Evolutionary conservation across 1,140 invertebrate species (phyloP), one percentile per base, ranked within the genome.

Genomic region (Drusus annulatus): DNA sequence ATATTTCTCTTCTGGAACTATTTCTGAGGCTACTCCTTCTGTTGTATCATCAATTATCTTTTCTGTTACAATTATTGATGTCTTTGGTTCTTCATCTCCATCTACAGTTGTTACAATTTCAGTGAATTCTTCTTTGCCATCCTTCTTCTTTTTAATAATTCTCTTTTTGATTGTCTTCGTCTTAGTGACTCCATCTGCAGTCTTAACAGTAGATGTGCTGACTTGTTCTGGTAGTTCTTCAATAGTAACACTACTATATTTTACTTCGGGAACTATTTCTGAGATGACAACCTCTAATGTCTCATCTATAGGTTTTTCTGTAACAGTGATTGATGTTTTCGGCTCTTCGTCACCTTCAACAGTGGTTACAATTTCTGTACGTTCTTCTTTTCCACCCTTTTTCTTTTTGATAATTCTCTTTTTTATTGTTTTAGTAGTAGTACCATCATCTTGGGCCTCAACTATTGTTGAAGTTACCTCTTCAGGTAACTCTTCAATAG

Each of bases 401-500:
- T 74, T 52, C 52, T 74, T 74, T 25, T 54, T 54, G 1, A 74
- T 54, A 16, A 54, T 17, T 74, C 69, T 21, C 50, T 74, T 74
- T 56, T 74, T 74, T 82, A 54, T 25, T 84, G 84, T 63, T 83
- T 74, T 74, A n/a, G 50, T 74, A 28, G 52, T 74, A 8, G 69
- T 54, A 85, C 16, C 84, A 69, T 88, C 86, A 73, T 86, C 84
- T 50, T 86, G 80, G 2, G 85, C 84, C 10, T 85, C 79, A 63
- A 86, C 85, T 81, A 88, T 86, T 36, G 88, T 84, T 19, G 89
- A 85, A 3, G 86, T 81, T n/a, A 86, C 86, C 85, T 88, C 75
- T 84, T 81, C 79, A 69, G 85, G 81, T 65, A 87, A 50, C 51
- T 82, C 56, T 58, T 80, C 74, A 78, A 84, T 77, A 1, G 13